Base-by-base conservation (phyloP, 2,888 invertebrate species). In the Camptogramma bilineatum region DNA sequence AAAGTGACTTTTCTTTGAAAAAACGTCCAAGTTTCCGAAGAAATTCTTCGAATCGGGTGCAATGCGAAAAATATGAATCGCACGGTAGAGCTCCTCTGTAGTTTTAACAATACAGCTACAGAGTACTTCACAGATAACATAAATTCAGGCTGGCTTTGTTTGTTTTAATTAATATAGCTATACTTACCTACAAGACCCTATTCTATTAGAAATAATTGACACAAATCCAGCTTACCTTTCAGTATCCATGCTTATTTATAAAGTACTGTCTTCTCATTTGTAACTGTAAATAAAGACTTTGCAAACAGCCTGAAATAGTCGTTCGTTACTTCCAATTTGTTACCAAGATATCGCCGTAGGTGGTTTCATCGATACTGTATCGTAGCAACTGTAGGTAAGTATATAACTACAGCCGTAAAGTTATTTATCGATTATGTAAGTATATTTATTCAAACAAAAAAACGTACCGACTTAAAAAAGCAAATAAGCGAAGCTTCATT, bases 141-240 rank as follows among this genome's bases (percentile, higher is more conserved):
- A 57, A 24, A 21, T 39, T 53, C 47, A 9, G 19, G 31, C 13
- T 50, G 39, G 13, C 19, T n/a, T 48, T 48, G 47, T 48, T 18
- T 16, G 48, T 21, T 34, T 56, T 61, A 46, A 51, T 51, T 52
- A 52, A 52, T 51, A 51, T 2, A 50, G 48, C 55, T 48, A 48
- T 34, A n/a, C n/a, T n/a, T n/a, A n/a, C n/a, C 19, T 28, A 28
- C 4, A 28, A 19, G 47, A 56, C 47, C 47, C 18, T 48, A 56
- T 47, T 56, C 31, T 52, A 28, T 2, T 52, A 19, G 52, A 62
- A 31, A 55, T 62, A 55, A 55, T 51, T 57, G 44, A 52, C 53
- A 61, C 8, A 55, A 61, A 64, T 51, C 52, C 47, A 52, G 51
- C 69, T 60, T 62, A 69, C 69, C 62, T 52, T 28, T 64, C 64